Conservation (phyloP, 1,140 invertebrate genomes). For the Uloborus diversus region DNA sequence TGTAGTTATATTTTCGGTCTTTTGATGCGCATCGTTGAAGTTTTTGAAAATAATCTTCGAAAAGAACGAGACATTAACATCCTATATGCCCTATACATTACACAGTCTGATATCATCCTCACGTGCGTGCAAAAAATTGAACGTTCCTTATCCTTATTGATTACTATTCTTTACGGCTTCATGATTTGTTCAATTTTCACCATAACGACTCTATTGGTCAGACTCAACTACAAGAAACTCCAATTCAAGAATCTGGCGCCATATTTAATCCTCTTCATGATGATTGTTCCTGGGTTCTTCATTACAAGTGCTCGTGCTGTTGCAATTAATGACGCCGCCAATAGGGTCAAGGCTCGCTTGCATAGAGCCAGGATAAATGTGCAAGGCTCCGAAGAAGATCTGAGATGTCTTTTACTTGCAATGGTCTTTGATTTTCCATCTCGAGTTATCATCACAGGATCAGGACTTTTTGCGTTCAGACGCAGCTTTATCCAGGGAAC, state of each 20-base stretch:
- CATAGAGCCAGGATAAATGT: neutral
- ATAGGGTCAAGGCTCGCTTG: neutral
- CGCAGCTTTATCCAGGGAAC: slow-evolving; percentile 11
- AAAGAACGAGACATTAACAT: neutral
- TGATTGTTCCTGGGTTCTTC: neutral
- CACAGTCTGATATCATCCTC: neutral
- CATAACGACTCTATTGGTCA: neutral
- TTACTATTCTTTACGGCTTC: slow-evolving; percentile 1
- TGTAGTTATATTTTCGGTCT: neutral
- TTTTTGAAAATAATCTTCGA: neutral
- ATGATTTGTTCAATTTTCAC: slow-evolving; percentile 8
- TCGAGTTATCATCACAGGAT: neutral
- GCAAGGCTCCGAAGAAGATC: neutral
- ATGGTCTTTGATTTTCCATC: neutral
- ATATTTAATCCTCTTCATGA: neutral
- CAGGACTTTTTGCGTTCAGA: neutral
- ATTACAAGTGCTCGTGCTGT: neutral
- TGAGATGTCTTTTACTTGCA: neutral
- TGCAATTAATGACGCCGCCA: neutral
- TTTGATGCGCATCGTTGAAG: neutral
- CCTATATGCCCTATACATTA: neutral
- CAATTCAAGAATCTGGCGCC: neutral
- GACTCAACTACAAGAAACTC: neutral
- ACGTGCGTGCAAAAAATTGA: neutral
- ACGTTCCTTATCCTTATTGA: neutral